phyloP scores from a whole-genome alignment of 2,797 vertebrate genomes.

The Neoniphon sammara region DNA sequence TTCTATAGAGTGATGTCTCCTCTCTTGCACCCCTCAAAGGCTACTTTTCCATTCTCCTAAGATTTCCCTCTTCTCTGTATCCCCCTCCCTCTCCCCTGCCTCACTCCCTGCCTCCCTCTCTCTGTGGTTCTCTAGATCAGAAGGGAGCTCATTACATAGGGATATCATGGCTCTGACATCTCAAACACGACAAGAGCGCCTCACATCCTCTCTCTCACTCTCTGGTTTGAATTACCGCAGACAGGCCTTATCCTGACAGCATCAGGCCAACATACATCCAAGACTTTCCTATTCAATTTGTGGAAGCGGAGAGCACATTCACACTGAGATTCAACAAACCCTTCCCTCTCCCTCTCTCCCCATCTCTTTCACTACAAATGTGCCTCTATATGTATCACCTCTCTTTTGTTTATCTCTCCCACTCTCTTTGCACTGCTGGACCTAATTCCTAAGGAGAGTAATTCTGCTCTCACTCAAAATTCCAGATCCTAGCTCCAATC shows the following conservation, averaged over 20 bases:
- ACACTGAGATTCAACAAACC: constrained; percentile 29
- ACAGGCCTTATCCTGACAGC: constrained; percentile 60
- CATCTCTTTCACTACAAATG: constrained; percentile 19
- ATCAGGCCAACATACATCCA: constrained; percentile 53
- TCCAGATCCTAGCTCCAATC: constrained; percentile 77
- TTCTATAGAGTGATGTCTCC: constrained; percentile 36
- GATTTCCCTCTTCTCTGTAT: no score
- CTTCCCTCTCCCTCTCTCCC: constrained; percentile 27
- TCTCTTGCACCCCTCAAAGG: constrained; percentile 25
- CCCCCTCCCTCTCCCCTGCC: neutral
- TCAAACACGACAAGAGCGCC: constrained; percentile 54
- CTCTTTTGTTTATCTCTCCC: constrained; percentile 6
- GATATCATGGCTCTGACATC: constrained; percentile 60
- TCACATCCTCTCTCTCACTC: constrained; percentile 55
- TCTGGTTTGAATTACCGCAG: constrained; percentile 69
- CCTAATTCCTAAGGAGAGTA: constrained; percentile 68
- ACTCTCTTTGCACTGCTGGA: constrained; percentile 49
- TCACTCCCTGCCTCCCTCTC: constrained; percentile 3
- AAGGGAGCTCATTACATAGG: constrained; percentile 62
- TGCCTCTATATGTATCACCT: constrained; percentile 32
- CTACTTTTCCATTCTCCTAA: constrained; percentile 32
- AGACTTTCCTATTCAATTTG: constrained; percentile 55
- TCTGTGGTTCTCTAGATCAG: constrained; percentile 55
- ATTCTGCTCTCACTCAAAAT: constrained; percentile 77
- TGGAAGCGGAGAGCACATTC: constrained; percentile 43